phyloP scores from a whole-genome alignment of 2,888 invertebrate genomes.

The Noctua fimbriata region DNA sequence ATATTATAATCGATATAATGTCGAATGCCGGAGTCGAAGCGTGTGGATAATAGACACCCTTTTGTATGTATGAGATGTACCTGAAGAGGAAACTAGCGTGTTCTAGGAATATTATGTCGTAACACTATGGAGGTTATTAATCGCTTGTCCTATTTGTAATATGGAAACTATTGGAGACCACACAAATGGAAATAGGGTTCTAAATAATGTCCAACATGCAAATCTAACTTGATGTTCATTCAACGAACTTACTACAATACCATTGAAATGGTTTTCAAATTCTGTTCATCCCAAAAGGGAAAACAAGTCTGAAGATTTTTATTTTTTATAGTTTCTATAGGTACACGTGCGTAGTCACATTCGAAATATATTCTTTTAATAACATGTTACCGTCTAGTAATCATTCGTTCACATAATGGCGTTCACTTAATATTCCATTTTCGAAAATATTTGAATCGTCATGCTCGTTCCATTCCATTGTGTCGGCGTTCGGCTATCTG shows the following conservation, averaged over 20 bases:
- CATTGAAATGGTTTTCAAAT: slow-evolving; percentile 37
- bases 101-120: slow-evolving; percentile 47
- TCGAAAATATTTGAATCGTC: slow-evolving; percentile 90
- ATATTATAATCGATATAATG: slow-evolving; percentile 75
- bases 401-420: slow-evolving; percentile 88
- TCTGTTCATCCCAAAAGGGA: slow-evolving; percentile 33
- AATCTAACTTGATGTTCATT: slow-evolving; percentile 22
- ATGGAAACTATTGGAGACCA: slow-evolving; percentile 36
- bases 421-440: slow-evolving; percentile 90
- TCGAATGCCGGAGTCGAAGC: slow-evolving; percentile 59
- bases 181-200: slow-evolving; percentile 40
- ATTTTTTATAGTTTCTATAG: slow-evolving; percentile 34
- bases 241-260: slow-evolving; percentile 25
- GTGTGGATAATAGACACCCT: slow-evolving; percentile 59
- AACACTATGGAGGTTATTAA: slow-evolving; percentile 48
- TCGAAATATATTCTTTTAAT: slow-evolving; percentile 80
- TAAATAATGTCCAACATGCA: slow-evolving; percentile 36
- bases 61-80: slow-evolving; percentile 60
- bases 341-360: slow-evolving; percentile 51
- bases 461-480: slow-evolving; percentile 89
- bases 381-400: slow-evolving; percentile 84
- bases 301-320: slow-evolving; percentile 40
- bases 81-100: slow-evolving; percentile 51
- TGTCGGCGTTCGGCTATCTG: slow-evolving; percentile 85
- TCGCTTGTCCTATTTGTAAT: slow-evolving; percentile 48